A percentile compares a stretch with the other conserved stretches of the same genome.
Conservation (phyloP, 2,888 invertebrate genomes). For the Tachystola acroxantha region DNA sequence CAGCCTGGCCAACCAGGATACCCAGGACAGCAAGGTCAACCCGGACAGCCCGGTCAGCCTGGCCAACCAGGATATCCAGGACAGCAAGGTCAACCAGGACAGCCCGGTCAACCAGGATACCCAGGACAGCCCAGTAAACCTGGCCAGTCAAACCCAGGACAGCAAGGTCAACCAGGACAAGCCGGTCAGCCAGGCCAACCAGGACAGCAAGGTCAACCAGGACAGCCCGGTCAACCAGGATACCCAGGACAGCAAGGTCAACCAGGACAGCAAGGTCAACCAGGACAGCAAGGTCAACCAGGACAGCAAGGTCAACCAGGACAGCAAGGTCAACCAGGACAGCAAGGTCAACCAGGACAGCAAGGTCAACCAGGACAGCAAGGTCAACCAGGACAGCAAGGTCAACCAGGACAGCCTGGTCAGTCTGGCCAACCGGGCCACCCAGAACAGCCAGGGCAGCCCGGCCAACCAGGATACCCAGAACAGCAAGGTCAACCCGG, state of each 20-base stretch:
- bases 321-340: constrained; percentile 60
- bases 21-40: constrained; percentile 13
- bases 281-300: constrained; percentile 24
- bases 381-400: constrained; percentile 17
- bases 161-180: constrained; percentile 17
- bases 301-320: constrained; percentile 22
- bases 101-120: constrained; percentile 44
- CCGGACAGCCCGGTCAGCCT: constrained; percentile 14
- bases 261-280: constrained; percentile 13
- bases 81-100: constrained; percentile 41
- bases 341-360: constrained; percentile 18
- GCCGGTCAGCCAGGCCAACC: constrained; percentile 27
- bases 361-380: constrained; percentile 20
- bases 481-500: constrained; percentile 21
- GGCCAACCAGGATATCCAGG: constrained; percentile 20
- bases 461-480: constrained; percentile 21
- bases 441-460: constrained; percentile 16
- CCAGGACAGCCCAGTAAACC: constrained; percentile 33
- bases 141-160: constrained; percentile 20
- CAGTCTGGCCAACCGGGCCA: constrained; percentile 13
- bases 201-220: constrained; percentile 22
- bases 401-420: constrained; percentile 14
- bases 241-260: constrained; percentile 17
- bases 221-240: constrained; percentile 19
- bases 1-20: constrained; percentile 20